These are phyloP conservation scores for Protonibea diacanthus DNA, from an alignment of 2,797 vertebrate genomes.

Conservation along the genomic window DNA sequence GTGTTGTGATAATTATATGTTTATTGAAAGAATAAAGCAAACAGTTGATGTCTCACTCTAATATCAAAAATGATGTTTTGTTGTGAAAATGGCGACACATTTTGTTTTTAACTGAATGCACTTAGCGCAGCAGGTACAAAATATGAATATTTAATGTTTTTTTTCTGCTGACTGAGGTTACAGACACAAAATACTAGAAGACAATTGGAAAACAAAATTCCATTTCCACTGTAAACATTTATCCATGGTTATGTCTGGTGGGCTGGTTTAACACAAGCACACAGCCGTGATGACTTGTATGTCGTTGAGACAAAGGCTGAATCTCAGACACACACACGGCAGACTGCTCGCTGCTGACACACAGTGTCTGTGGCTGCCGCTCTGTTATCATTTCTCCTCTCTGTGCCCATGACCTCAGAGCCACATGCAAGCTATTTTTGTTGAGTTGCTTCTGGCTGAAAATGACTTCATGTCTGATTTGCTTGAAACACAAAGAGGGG, in stretches of 20 bases:
- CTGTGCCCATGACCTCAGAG: conserved; percentile 77
- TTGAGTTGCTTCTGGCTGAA: conserved; percentile 74
- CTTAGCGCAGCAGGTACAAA: neutral
- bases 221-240: conserved; percentile 1
- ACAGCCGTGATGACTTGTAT: conserved; percentile 35
- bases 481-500: conserved; percentile 49
- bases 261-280: conserved; percentile 11
- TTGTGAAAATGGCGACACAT: neutral
- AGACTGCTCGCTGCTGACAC: conserved; percentile 60
- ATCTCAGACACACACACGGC: conserved; percentile 37
- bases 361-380: conserved; percentile 60
- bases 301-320: conserved; percentile 52
- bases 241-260: neutral
- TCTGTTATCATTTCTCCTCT: conserved; percentile 78
- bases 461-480: conserved; percentile 83
- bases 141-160: neutral
- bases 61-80: too few relatives aligned
- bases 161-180: neutral
- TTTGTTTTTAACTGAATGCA: neutral
- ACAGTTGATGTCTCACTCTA: neutral
- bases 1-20: neutral
- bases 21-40: neutral
- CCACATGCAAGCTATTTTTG: conserved; percentile 80
- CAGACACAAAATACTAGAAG: neutral
- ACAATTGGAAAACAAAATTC: neutral